phyloP scores from a whole-genome alignment of 2,888 invertebrate species.

The Yponomeuta cagnagella region DNA sequence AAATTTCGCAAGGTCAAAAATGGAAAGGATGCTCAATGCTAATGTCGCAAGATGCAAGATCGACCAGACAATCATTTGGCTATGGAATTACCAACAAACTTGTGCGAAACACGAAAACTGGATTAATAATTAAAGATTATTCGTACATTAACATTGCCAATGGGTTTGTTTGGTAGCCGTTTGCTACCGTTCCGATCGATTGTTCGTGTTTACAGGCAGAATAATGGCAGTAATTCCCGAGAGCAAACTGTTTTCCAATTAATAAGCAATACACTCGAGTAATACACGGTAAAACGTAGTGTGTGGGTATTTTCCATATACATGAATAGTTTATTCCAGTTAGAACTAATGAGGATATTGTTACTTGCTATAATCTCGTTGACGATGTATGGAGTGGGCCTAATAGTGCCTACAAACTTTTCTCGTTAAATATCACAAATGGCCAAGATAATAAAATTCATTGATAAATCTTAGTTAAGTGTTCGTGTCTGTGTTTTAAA shows the following conservation, averaged over 20 bases:
- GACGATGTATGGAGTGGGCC: background rate
- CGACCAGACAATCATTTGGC: background rate
- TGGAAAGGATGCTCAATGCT: too few relatives aligned
- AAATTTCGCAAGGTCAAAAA: background rate
- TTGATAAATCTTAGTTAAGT: too few relatives aligned
- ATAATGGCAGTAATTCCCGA: constrained; percentile 18
- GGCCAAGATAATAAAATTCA: too few relatives aligned
- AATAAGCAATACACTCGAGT: background rate
- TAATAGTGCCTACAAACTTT: too few relatives aligned
- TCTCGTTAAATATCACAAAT: too few relatives aligned
- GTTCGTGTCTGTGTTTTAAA: too few relatives aligned
- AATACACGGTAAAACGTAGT: background rate
- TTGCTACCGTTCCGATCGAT: background rate
- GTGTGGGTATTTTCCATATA: background rate
- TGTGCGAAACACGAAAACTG: background rate
- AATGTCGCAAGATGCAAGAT: background rate
- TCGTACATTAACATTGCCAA: background rate
- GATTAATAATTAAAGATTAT: background rate
- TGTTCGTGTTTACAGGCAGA: background rate
- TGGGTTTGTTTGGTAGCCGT: background rate
- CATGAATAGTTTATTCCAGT: background rate
- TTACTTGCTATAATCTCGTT: background rate
- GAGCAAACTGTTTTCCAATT: constrained; percentile 16
- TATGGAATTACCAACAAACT: background rate
- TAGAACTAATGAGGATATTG: background rate